Base-by-base conservation (phyloP, 2,797 vertebrate genomes). In the Chelon auratus region DNA sequence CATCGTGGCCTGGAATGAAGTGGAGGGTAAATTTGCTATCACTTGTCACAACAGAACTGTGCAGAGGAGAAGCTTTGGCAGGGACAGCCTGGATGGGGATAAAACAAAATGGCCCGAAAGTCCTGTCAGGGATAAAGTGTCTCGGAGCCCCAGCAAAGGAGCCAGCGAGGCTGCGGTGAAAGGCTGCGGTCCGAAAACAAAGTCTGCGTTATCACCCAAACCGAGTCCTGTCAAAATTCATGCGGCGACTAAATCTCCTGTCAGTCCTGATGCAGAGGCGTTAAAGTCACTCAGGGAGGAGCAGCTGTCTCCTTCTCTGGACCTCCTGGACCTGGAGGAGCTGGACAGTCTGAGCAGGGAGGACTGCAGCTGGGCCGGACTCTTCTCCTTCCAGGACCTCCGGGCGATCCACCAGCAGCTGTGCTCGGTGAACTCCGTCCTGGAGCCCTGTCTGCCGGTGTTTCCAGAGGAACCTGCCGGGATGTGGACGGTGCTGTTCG, bases 291-390 rank as follows among this genome's bases (percentile, higher is more conserved):
- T 26, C 0, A 70, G 39, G 45, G 84, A 78, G 17, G 87, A 89
- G 9, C 74, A 59, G 5, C 45, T 72, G 71, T 68, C 71, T 39
- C 61, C 79, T 0, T 78, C 82, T 0, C 36, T 75, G 74, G 89
- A 90, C 81, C 18, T 50, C 13, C 13, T 91, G 15, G 82, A 84
- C 13, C 92, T 94, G 63, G 69, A 88, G 57, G 93, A 93, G 3
- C 83, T 92, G 64, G 93, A 94, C 60, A 11, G 64, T 58, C 68
- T 80, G 68, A 51, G 77, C 62, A 68, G 83, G 52, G 96, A 97
- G 58, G 96, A 98, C 88, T 97, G 95, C 89, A 99, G 97, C 89
- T 99, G 97, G 97, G 97, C 97, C 68, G 97, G 97, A 0, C 96
- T 99, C 45, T 99, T 98, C 91, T 98, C 98, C 62, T 98, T 97